Evolutionary conservation across 2,888 invertebrate species (phyloP).

Genomic region (Monoplex corrugatus): DNA sequence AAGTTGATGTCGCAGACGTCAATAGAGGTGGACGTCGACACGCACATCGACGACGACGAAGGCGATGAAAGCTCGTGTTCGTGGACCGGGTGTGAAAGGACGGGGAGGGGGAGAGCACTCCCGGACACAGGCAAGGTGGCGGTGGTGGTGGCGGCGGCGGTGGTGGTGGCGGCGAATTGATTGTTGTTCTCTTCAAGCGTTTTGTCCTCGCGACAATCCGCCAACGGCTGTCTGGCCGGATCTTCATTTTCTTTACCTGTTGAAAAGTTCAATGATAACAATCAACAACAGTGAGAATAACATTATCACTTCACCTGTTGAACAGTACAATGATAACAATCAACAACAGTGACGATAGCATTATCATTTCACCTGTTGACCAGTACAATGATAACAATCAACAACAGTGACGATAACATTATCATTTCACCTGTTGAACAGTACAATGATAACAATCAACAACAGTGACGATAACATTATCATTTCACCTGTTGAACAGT

Average conservation of each 20-base stretch:
- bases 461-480: too few relatives aligned
- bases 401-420: too few relatives aligned
- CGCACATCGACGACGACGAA: slow-evolving; percentile 21
- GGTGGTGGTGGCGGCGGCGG: slow-evolving; percentile 3
- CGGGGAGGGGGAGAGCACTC: background rate
- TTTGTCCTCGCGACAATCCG: slow-evolving; percentile 63
- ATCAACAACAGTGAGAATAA: too few relatives aligned
- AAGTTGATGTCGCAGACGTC: slow-evolving; percentile 35
- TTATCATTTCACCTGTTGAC: too few relatives aligned
- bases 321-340: too few relatives aligned
- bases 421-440: too few relatives aligned
- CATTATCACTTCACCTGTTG: too few relatives aligned
- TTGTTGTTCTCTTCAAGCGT: slow-evolving; percentile 63
- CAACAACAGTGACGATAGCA: too few relatives aligned
- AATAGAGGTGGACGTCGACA: slow-evolving; percentile 16
- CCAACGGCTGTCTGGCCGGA: slow-evolving; percentile 58
- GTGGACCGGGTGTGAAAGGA: background rate
- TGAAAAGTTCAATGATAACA: too few relatives aligned
- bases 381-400: too few relatives aligned
- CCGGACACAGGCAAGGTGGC: background rate
- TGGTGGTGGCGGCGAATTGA: slow-evolving; percentile 44
- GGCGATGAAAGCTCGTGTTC: background rate
- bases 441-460: too few relatives aligned
- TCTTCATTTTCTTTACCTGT: slow-evolving; percentile 79
- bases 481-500: too few relatives aligned